Conservation (phyloP, 2,113 vertebrate genomes). For the Tetrax tetrax region DNA sequence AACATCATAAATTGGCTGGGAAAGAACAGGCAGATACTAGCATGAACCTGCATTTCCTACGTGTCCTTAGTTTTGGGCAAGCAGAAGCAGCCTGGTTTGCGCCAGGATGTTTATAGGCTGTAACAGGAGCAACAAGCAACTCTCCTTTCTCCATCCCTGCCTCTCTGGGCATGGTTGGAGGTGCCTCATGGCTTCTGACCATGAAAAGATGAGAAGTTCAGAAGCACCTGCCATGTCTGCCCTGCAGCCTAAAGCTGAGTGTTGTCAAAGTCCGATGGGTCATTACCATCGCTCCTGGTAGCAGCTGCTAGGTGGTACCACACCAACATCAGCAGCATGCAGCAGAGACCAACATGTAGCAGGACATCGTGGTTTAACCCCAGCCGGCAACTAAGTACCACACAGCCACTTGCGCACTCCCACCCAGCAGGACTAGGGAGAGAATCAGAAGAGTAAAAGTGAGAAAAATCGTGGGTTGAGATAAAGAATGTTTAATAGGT, state of each 20-base stretch:
- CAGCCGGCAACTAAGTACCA: too few species aligned
- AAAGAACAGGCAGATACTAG: neutral
- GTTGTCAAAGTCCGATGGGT: too few species aligned
- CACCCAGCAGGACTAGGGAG: too few species aligned
- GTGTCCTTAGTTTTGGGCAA: neutral
- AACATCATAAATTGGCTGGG: neutral
- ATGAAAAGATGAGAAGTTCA: neutral
- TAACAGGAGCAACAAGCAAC: neutral
- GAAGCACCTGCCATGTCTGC: neutral
- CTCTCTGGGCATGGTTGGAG: neutral
- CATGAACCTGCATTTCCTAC: neutral
- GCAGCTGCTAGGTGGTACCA: neutral
- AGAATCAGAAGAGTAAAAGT: too few species aligned
- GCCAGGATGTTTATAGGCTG: neutral
- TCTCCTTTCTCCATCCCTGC: neutral
- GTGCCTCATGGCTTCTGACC: neutral
- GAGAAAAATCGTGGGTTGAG: too few species aligned
- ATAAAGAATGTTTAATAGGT: too few species aligned
- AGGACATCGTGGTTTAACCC: neutral
- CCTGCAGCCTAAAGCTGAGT: neutral
- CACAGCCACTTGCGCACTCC: too few species aligned
- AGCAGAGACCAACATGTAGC: neutral
- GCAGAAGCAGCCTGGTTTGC: neutral
- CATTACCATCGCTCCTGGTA: neutral
- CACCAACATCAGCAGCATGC: accelerated